phyloP scores from a whole-genome alignment of 1,140 invertebrate genomes.

The Bombus waltoni region DNA sequence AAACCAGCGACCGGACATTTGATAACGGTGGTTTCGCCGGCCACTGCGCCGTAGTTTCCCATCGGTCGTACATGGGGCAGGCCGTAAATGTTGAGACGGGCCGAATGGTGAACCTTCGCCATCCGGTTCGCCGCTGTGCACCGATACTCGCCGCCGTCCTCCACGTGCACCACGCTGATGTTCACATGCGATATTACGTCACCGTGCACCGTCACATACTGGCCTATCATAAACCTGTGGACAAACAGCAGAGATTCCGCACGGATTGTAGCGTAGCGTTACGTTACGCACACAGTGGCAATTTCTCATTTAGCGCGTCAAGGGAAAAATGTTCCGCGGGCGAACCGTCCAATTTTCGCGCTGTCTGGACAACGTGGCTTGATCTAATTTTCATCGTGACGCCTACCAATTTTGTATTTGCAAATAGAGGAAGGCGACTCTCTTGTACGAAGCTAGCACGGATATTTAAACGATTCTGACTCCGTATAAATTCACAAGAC shows the following conservation, averaged over 20 bases:
- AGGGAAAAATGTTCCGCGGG: neutral
- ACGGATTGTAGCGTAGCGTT: constrained; percentile 7
- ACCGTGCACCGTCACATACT: constrained; percentile 95
- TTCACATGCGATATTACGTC: constrained; percentile 98
- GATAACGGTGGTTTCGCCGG: constrained; percentile 92
- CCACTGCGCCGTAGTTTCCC: constrained; percentile 95
- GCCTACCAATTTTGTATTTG: neutral
- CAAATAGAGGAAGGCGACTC: neutral
- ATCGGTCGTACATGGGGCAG: constrained; percentile 94
- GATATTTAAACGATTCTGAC: neutral
- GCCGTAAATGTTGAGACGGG: constrained; percentile 95
- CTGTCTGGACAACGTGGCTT: neutral
- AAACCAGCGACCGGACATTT: constrained; percentile 97
- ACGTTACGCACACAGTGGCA: neutral
- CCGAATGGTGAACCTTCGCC: constrained; percentile 89
- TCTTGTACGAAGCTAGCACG: neutral
- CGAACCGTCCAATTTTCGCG: too few species aligned
- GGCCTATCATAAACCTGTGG: constrained; percentile 91
- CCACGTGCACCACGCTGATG: constrained; percentile 92
- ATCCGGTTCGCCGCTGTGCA: constrained; percentile 94
- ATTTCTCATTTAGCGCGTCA: neutral
- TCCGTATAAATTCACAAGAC: neutral
- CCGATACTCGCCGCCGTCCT: constrained; percentile 96
- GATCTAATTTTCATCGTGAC: neutral
- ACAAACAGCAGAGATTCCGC: neutral